These are phyloP conservation scores for Crossoptilon crossoptilon DNA, from an alignment of 2,797 vertebrate species.

Conservation along the genomic window DNA sequence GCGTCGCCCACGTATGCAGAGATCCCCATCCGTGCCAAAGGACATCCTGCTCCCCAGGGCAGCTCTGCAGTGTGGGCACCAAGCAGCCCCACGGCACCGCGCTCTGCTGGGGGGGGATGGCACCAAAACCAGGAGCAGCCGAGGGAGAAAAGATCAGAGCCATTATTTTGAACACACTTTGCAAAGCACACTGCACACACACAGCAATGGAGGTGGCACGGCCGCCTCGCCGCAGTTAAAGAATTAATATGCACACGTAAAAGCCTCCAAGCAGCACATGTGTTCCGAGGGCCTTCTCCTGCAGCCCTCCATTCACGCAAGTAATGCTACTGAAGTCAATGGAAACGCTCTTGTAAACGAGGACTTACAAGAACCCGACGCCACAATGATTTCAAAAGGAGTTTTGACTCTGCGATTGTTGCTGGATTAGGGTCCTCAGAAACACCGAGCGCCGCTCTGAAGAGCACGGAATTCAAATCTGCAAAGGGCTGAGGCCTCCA, in stretches of 20 bases:
- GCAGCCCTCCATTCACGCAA: background rate
- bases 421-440: conserved; percentile 54
- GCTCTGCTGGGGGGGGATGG: background rate
- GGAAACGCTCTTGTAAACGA: conserved; percentile 65
- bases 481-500: background rate
- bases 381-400: conserved; percentile 52
- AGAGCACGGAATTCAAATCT: conserved; percentile 22
- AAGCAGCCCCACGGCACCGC: fast-evolving
- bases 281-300: background rate
- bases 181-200: fast-evolving
- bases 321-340: background rate
- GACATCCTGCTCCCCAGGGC: no score
- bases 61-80: fast-evolving
- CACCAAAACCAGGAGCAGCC: background rate
- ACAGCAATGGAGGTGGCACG: fast-evolving
- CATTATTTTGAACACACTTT: background rate
- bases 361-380: conserved; percentile 48
- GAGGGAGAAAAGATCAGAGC: conserved; percentile 12
- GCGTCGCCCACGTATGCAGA: fast-evolving
- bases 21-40: background rate
- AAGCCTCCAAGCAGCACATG: background rate
- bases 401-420: conserved; percentile 59
- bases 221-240: fast-evolving
- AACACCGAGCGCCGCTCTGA: background rate
- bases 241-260: fast-evolving